Evolutionary conservation across 2,113 vertebrate genomes (phyloP).

Genomic region (Leucopternis melanops): DNA sequence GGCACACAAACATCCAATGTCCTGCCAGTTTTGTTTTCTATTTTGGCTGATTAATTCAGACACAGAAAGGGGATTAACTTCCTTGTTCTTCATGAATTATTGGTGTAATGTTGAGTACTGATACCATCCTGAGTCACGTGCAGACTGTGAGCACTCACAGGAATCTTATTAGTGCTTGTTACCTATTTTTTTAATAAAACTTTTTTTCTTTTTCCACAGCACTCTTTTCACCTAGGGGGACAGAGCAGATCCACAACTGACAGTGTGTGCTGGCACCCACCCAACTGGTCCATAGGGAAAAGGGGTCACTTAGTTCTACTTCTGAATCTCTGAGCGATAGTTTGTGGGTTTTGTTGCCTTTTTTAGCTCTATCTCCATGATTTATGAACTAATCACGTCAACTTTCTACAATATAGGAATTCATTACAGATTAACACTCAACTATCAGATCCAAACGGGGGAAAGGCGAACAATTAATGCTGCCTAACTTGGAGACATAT

Average conservation of each 20-base stretch:
- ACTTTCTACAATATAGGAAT: neutral
- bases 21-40: slow-evolving; percentile 16
- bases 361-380: slow-evolving; percentile 35
- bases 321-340: neutral
- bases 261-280: neutral
- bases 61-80: neutral
- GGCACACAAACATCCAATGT: neutral
- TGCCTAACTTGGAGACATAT: slow-evolving; percentile 41
- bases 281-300: neutral
- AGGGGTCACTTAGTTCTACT: neutral
- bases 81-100: neutral
- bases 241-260: fast-evolving
- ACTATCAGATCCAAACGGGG: slow-evolving; percentile 23
- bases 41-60: slow-evolving; percentile 18
- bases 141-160: neutral
- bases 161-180: neutral
- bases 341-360: neutral
- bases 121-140: neutral
- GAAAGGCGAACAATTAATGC: neutral
- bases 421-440: slow-evolving; percentile 3
- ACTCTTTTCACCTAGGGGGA: neutral
- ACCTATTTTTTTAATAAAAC: neutral
- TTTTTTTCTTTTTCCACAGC: neutral
- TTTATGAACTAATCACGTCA: slow-evolving; percentile 32
- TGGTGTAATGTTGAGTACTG: neutral